A percentile compares a stretch with the other conserved stretches of the same genome.
phyloP scores from a whole-genome alignment of 2,797 vertebrate genomes.

The Phaenicophaeus curvirostris region DNA sequence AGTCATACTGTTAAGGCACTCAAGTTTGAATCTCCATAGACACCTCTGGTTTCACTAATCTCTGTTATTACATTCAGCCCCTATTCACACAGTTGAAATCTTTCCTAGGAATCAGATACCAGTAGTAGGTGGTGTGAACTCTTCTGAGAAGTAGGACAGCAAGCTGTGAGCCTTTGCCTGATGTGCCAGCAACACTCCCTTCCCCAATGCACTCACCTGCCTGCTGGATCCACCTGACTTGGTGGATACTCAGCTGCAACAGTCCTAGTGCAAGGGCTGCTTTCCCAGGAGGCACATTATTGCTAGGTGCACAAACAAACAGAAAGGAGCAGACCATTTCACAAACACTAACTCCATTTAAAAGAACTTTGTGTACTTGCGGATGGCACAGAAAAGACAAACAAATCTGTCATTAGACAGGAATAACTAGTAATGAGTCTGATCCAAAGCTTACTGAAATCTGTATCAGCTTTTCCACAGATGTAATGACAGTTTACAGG shows the following conservation, averaged over 20 bases:
- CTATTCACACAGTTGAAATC: background rate
- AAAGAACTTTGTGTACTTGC: background rate
- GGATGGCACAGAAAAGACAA: background rate
- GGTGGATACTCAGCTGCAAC: background rate
- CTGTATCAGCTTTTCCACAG: background rate
- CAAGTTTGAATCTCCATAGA: background rate
- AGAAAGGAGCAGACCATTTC: background rate
- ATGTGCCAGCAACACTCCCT: background rate
- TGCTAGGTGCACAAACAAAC: background rate
- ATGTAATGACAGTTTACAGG: background rate
- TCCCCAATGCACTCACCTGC: background rate
- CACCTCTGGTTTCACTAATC: background rate
- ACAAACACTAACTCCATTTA: background rate
- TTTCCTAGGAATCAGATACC: background rate
- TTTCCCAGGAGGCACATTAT: accelerated
- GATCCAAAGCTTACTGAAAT: background rate
- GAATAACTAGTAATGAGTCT: background rate
- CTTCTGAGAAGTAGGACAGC: background rate
- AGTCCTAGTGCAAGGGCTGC: background rate
- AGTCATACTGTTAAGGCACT: background rate
- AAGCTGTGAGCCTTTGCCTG: background rate
- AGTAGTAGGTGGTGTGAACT: background rate
- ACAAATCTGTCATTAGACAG: background rate
- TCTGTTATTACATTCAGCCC: background rate
- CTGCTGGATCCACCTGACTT: background rate